These are phyloP conservation scores for Lepidothrix coronata DNA, from an alignment of 2,113 vertebrate species.

Conservation along the genomic window DNA sequence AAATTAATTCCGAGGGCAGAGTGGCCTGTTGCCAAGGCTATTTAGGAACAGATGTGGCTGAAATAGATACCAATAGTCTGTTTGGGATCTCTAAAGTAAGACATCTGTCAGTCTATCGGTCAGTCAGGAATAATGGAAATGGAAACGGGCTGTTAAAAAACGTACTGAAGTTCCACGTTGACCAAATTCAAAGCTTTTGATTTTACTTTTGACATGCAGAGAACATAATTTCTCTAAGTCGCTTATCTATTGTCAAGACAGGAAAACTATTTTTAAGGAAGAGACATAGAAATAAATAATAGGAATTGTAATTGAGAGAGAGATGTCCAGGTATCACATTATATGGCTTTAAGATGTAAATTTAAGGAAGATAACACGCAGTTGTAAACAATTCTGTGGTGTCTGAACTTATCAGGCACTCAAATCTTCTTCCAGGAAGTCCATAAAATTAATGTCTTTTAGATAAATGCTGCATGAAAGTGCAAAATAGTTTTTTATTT, in stretches of 20 bases:
- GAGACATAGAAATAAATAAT: neutral
- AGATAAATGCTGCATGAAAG: neutral
- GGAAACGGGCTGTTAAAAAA: conserved; percentile 61
- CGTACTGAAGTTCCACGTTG: conserved; percentile 32
- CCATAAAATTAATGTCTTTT: neutral
- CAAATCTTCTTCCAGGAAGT: neutral
- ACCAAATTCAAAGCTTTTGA: conserved; percentile 34
- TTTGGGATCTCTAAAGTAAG: conserved; percentile 83
- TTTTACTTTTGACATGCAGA: neutral
- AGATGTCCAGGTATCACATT: neutral
- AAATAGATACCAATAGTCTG: conserved; percentile 86
- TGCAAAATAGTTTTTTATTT: neutral
- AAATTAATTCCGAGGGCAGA: conserved; percentile 67
- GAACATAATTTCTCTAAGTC: neutral
- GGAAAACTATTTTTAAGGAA: neutral
- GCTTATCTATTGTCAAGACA: neutral
- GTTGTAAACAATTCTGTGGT: neutral
- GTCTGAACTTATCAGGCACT: neutral
- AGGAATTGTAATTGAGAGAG: neutral
- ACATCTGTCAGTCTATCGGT: conserved; percentile 83
- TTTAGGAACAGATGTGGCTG: conserved; percentile 86
- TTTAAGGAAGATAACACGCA: neutral
- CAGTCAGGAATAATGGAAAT: conserved; percentile 78
- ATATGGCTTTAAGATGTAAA: neutral
- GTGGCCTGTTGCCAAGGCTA: conserved; percentile 77